Evolutionary conservation across 1,140 invertebrate genomes (phyloP), one percentile per base, ranked within the genome.

Genomic region (Arion vulgaris): DNA sequence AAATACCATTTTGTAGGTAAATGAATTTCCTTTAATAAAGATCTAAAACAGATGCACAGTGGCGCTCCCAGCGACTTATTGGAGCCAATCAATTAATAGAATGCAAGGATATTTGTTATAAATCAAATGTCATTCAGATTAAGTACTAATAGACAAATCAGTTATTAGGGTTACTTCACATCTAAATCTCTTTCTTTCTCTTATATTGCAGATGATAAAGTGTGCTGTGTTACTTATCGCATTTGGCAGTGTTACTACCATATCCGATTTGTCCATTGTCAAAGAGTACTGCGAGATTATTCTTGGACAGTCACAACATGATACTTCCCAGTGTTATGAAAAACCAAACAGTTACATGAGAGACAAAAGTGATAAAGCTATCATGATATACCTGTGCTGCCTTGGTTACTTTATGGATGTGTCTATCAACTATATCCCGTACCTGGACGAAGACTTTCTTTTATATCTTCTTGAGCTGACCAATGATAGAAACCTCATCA

Each of bases 321-420:
- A 76, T 28, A 32, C 49, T 4, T 15, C 26, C 0, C n/a, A 19
- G 2, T 76, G 74, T 45, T 53, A 34, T 26, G 41, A 76, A 19
- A 79, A 79, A 32, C 36, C 76, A 4, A 1, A n/a, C 13, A 41
- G 26, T 26, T 66, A 38, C 57, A 13, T 15, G 32, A 79, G 11
- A 4, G 17, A 39, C 1, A 4, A 23, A 1, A 28, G 62, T 26
- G 53, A 79, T 19, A n/a, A 38, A 2, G 76, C 76, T 7, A n/a
- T 26, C 53, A 19, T 79, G 32, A 79, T 53, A n/a, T 79, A 79
- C 76, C 15, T 79, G 26, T 79, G 76, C 57, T 79, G 76, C 28
- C 32, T 79, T 0, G 34, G 57, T 39, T 66, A 66, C 32, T 79
- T 62, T 19, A 4, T 11, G 1, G 76, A 41, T 32, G 76, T 79